phyloP scores from a whole-genome alignment of 23 tunicate species.

The Corella eumyota region DNA sequence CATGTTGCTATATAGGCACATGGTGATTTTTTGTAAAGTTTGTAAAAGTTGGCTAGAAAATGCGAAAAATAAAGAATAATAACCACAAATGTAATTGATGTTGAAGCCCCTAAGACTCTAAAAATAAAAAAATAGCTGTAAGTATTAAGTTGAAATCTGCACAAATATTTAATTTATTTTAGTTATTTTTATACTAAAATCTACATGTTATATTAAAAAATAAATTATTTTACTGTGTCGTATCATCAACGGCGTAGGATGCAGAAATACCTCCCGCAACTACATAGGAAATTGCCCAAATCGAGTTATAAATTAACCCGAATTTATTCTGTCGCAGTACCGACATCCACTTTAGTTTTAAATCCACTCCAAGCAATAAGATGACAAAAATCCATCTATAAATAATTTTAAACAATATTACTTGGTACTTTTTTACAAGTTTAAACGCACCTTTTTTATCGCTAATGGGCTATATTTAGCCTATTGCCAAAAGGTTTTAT shows the following conservation, averaged over 20 bases:
- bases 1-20: slow-evolving; percentile 2
- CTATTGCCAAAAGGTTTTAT: too few species aligned
- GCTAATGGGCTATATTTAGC: too few species aligned
- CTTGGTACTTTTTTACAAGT: too few species aligned
- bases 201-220: neutral
- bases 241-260: slow-evolving; percentile 4
- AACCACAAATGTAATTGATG: slow-evolving; percentile 1
- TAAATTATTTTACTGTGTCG: slow-evolving; percentile 1
- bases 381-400: neutral
- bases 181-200: too few species aligned
- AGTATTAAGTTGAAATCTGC: too few species aligned
- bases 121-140: too few species aligned
- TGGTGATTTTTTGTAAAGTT: slow-evolving; percentile 2
- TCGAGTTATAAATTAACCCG: slow-evolving; percentile 6
- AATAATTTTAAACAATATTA: too few species aligned
- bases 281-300: slow-evolving; percentile 4
- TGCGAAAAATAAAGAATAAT: slow-evolving; percentile 3
- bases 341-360: neutral
- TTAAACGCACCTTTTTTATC: too few species aligned
- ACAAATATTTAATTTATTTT: too few species aligned
- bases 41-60: neutral
- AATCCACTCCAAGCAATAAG: neutral
- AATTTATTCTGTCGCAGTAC: neutral
- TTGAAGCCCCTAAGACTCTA: slow-evolving; percentile 11
- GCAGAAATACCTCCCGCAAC: slow-evolving; percentile 1